phyloP scores from a whole-genome alignment of 2,888 invertebrate species.

The Agrochola litura region DNA sequence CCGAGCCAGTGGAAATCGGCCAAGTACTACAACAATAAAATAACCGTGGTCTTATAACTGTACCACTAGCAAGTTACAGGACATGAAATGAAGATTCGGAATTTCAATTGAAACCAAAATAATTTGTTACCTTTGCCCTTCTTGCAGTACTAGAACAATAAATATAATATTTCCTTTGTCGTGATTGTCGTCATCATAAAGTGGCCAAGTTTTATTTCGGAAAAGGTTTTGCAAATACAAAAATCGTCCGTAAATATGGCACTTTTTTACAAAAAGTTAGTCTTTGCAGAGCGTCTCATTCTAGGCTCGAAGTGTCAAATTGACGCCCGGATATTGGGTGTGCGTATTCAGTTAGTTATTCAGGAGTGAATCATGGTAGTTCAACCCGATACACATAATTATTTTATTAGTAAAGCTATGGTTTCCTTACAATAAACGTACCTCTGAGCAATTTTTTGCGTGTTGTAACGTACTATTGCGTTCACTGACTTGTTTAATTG shows the following conservation, averaged over 20 bases:
- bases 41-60: background rate
- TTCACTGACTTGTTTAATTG: background rate
- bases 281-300: background rate
- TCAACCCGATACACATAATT: background rate
- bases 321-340: background rate
- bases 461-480: background rate
- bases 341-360: background rate
- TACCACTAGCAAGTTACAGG: too few relatives aligned
- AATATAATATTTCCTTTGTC: background rate
- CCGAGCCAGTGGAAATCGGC: constrained; percentile 93
- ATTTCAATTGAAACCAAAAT: too few relatives aligned
- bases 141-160: too few relatives aligned
- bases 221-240: background rate
- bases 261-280: too few relatives aligned
- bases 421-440: background rate
- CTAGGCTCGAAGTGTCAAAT: background rate
- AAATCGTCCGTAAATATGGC: background rate
- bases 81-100: too few relatives aligned
- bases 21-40: constrained; percentile 91
- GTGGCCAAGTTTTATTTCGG: background rate
- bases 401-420: background rate
- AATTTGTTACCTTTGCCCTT: background rate
- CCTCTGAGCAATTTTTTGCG: too few relatives aligned
- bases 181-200: background rate
- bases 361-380: background rate